Evolutionary conservation across 2,797 vertebrate genomes (phyloP), one percentile per base, ranked within the genome.

Genomic region (Chelmon rostratus): DNA sequence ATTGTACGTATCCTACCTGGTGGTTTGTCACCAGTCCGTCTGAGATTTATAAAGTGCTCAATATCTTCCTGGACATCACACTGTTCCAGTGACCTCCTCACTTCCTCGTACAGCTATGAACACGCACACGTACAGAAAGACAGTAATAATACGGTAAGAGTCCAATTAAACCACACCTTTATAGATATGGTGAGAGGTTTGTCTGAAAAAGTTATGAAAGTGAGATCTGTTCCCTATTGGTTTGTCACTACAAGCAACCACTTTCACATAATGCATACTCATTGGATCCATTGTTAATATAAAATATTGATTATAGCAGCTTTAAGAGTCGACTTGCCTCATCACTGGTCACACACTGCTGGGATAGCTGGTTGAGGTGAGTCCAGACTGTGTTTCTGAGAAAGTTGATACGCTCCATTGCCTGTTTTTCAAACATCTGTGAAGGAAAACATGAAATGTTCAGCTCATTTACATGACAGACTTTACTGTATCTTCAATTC

Each of bases 361-460:
- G 95, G 5, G 98, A 99, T 1, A 99, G 96, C 67, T 97, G 97
- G 84, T 99, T 99, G 71, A 97, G 76, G 1, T 99, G 97, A n/a
- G 96, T 95, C 98, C 98, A 99, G 18, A 98, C 66, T 0, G 95
- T 89, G 2, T 97, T 98, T 81, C 98, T 95, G 84, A 98, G 91
- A 54, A 94, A 96, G 88, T 87, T 96, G 90, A 98, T 98, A 44
- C 97, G 91, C 80, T 98, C 97, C 0, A 93, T 92, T 50, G 98
- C 96, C 89, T 97, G 97, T 68, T 91, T 96, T 90, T 99, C 97
- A 80, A 98, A 97, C 56, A 95, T 88, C 97, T 99, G 80, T 37
- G 8, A 7, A 4, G 23, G 28, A 57, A 46, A 71, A 75, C 3
- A 37, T 0, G 23, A 38, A 52, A 50, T 2, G 28, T 49, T 68